A percentile compares a stretch with the other conserved stretches of the same genome.
phyloP scores from a whole-genome alignment of 2,888 invertebrate genomes.

The Eupithecia dodoneata region DNA sequence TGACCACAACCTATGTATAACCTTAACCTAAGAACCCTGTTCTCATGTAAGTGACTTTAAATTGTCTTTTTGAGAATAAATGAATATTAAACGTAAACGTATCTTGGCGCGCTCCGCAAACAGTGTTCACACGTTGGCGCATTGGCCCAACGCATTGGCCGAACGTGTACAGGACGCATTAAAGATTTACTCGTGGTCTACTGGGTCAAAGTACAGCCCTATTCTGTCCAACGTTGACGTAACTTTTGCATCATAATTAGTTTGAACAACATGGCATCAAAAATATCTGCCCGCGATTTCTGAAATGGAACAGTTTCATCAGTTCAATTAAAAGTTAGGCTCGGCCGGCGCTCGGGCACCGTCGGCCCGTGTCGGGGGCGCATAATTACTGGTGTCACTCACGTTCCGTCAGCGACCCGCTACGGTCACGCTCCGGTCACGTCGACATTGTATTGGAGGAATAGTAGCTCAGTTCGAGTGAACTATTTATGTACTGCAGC shows the following conservation, averaged over 20 bases:
- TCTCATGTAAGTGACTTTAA: too few species aligned
- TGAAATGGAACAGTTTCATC: slow-evolving; percentile 54
- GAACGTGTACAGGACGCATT: too few species aligned
- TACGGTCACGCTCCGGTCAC: slow-evolving; percentile 16
- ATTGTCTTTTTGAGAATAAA: too few species aligned
- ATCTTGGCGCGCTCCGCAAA: too few species aligned
- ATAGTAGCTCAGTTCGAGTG: slow-evolving; percentile 21
- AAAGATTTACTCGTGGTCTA: too few species aligned
- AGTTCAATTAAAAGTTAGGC: slow-evolving; percentile 68
- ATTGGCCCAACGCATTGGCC: too few species aligned
- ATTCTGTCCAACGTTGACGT: too few species aligned
- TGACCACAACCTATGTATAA: too few species aligned
- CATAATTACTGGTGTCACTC: slow-evolving; percentile 61
- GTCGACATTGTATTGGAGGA: slow-evolving; percentile 4
- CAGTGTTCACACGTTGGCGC: too few species aligned
- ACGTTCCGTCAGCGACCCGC: slow-evolving; percentile 36
- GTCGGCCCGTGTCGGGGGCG: slow-evolving; percentile 38
- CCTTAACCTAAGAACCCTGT: too few species aligned
- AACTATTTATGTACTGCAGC: slow-evolving; percentile 2
- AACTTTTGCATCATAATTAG: background rate
- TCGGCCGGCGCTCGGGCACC: slow-evolving; percentile 34
- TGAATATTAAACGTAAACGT: too few species aligned
- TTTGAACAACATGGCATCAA: slow-evolving; percentile 21
- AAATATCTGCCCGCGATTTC: slow-evolving; percentile 47
- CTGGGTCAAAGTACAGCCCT: too few species aligned